A percentile compares a stretch with the other conserved stretches of the same genome.
Conservation (phyloP, 2,113 vertebrate species). For the Marmota flaviventris region DNA sequence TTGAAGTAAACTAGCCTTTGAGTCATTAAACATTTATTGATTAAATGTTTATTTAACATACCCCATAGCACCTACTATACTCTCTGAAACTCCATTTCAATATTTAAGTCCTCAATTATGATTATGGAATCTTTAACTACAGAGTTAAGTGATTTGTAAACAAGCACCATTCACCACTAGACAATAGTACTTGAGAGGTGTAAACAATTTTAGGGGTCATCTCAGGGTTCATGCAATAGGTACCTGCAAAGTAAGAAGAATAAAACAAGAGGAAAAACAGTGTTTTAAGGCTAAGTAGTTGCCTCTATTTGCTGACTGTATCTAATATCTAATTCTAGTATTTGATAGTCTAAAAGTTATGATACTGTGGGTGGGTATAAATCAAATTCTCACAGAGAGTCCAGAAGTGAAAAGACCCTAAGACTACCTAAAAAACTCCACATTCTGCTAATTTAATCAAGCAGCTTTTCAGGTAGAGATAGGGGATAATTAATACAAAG, state of each 20-base stretch:
- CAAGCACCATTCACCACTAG: neutral
- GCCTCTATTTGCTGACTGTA: neutral
- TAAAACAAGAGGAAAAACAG: neutral
- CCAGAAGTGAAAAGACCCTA: neutral
- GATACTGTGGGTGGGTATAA: neutral
- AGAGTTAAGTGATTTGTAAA: neutral
- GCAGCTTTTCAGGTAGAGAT: neutral
- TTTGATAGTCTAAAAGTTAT: neutral
- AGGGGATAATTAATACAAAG: neutral
- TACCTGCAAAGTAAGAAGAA: neutral
- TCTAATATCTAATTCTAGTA: neutral
- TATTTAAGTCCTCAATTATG: neutral
- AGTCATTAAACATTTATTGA: conserved; percentile 4
- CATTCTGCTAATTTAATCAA: neutral
- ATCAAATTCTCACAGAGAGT: neutral
- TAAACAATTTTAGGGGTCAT: neutral
- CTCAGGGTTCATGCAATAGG: neutral
- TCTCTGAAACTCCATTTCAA: conserved; percentile 29
- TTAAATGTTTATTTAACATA: neutral
- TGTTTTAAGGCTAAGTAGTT: neutral
- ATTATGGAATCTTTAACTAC: neutral
- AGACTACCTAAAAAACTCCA: neutral
- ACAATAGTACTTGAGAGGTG: neutral
- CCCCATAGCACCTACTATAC: neutral
- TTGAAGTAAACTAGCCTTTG: neutral